A percentile compares a stretch with the other conserved stretches of the same genome.
Conservation (phyloP, 2,113 vertebrate genomes). For the Carassius carassius region DNA sequence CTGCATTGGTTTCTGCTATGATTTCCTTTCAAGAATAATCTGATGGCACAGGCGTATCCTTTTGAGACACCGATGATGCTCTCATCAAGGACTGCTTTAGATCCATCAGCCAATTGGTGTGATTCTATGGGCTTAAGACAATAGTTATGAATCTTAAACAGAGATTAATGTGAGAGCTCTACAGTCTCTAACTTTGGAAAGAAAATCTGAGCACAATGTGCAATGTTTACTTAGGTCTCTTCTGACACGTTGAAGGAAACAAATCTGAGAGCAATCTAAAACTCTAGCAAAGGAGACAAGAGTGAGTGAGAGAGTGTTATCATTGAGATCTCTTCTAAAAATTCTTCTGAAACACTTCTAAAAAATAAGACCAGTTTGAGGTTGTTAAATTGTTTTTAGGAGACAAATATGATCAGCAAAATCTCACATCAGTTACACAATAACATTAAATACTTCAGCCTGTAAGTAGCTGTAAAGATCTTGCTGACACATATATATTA, state of each 20-base stretch:
- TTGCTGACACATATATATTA: too few species aligned
- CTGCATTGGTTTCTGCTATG: not conserved
- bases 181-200: not conserved
- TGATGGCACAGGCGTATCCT: too few species aligned
- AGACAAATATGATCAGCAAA: too few species aligned
- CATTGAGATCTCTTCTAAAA: not conserved
- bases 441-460: too few species aligned
- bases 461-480: too few species aligned
- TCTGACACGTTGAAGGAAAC: not conserved
- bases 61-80: too few species aligned
- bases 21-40: not conserved
- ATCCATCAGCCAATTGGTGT: too few species aligned
- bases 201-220: not conserved
- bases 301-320: too few species aligned
- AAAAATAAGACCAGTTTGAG: not conserved
- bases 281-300: too few species aligned
- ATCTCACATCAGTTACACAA: too few species aligned
- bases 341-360: not conserved
- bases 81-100: too few species aligned
- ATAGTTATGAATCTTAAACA: not conserved
- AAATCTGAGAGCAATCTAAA: not conserved
- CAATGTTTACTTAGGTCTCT: not conserved
- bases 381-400: not conserved
- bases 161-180: not conserved
- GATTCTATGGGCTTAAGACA: not conserved